Percentiles rank a stretch among this genome's conserved stretches.
Evolutionary conservation across 2,797 vertebrate genomes (phyloP).

Genomic region (Lithobates pipiens): DNA sequence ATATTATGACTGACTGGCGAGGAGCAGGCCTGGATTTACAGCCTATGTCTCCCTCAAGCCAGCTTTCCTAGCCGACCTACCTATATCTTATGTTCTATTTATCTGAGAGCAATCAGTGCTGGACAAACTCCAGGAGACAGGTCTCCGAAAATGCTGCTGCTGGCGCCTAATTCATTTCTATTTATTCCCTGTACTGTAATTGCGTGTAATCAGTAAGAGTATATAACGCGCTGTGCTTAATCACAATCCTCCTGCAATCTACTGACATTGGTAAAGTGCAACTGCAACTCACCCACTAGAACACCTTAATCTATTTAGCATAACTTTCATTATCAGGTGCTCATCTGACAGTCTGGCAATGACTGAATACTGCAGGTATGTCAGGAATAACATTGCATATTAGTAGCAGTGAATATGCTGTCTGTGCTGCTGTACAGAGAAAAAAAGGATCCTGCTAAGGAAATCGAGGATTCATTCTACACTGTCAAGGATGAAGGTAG

Average conservation of each 20-base stretch:
- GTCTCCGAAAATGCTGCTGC: conserved; percentile 36
- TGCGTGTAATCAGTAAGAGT: conserved; percentile 22
- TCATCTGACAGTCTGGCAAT: not conserved
- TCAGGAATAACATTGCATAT: not conserved
- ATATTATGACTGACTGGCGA: conserved; percentile 24
- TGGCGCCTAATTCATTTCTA: conserved; percentile 43
- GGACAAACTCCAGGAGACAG: conserved; percentile 44
- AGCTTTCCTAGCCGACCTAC: conserved; percentile 27
- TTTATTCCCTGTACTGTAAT: conserved; percentile 36
- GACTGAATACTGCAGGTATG: not conserved
- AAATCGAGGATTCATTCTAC: too few relatives aligned
- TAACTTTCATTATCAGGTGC: not conserved
- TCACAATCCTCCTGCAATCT: conserved; percentile 4
- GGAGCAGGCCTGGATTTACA: conserved; percentile 17
- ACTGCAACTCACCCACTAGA: not conserved
- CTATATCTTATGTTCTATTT: conserved; percentile 28
- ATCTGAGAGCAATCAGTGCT: conserved; percentile 36
- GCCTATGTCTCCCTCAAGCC: not conserved
- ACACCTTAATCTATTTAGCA: not conserved
- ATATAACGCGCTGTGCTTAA: conserved; percentile 14
- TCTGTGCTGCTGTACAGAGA: not conserved
- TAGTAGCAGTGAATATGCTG: not conserved
- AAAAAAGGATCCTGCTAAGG: not conserved
- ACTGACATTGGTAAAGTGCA: not conserved
- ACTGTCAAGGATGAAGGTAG: not conserved